phyloP scores from a whole-genome alignment of 2,797 vertebrate species.

The Gymnopithys bicolor region DNA sequence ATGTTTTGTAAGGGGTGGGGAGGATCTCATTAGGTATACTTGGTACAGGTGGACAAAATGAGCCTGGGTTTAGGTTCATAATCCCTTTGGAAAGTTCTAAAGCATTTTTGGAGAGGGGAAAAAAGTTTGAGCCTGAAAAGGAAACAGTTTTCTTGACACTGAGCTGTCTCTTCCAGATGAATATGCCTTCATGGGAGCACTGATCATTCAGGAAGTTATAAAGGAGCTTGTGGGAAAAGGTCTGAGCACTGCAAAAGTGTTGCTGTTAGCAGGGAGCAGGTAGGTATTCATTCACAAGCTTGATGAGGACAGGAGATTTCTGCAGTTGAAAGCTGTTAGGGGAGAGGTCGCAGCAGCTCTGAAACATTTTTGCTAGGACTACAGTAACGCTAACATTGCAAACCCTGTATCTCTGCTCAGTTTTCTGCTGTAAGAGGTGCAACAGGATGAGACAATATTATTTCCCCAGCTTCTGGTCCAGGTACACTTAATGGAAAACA shows the following conservation, averaged over 20 bases:
- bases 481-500: not conserved
- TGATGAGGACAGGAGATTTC: not conserved
- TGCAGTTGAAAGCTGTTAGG: not conserved
- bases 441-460: not conserved
- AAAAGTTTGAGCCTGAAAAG: not conserved
- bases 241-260: constrained; percentile 91
- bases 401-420: not conserved
- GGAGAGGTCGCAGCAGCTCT: not conserved
- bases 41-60: not conserved
- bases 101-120: not conserved
- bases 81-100: not conserved
- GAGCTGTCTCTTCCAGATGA: constrained; percentile 76
- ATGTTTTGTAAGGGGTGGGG: accelerated
- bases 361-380: not conserved
- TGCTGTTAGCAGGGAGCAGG: constrained; percentile 96
- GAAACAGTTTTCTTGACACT: constrained; percentile 7
- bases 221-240: constrained; percentile 90
- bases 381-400: not conserved
- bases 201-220: constrained; percentile 95
- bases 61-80: not conserved
- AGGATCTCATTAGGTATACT: not conserved
- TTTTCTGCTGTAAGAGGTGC: not conserved
- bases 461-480: not conserved
- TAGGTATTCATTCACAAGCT: constrained; percentile 41
- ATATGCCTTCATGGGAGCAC: constrained; percentile 95